A percentile compares a stretch with the other conserved stretches of the same genome.
Conservation (phyloP, 2,113 vertebrate genomes). For the Struthio camelus region DNA sequence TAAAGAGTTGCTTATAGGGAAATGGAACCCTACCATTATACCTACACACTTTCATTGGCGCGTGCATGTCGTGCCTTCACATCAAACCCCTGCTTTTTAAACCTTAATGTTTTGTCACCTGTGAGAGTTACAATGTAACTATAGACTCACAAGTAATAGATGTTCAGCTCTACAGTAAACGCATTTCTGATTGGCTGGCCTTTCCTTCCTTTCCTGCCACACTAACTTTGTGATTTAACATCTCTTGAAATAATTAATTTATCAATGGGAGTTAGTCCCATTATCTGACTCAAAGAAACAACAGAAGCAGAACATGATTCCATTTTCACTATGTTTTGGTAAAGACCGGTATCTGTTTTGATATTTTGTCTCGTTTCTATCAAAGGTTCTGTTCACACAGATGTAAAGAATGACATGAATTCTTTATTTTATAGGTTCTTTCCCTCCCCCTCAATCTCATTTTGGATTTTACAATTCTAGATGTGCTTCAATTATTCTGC, state of each 20-base stretch:
- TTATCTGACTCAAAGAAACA: neutral
- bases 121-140: neutral
- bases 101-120: neutral
- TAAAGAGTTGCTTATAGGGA: neutral
- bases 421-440: neutral
- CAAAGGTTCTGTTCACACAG: neutral
- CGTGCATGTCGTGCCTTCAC: neutral
- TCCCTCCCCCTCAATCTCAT: neutral
- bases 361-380: neutral
- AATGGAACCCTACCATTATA: neutral
- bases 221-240: neutral
- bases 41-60: neutral
- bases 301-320: neutral
- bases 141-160: neutral
- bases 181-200: neutral
- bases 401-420: neutral
- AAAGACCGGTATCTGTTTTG: neutral
- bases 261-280: neutral
- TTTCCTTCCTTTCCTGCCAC: neutral
- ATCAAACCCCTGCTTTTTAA: neutral
- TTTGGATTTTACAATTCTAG: conserved; percentile 30
- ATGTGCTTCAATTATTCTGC: neutral
- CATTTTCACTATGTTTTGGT: neutral
- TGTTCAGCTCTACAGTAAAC: neutral
- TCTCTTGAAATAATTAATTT: neutral